phyloP scores from a whole-genome alignment of 2,888 invertebrate species.

The Chymomyza procnemis region DNA sequence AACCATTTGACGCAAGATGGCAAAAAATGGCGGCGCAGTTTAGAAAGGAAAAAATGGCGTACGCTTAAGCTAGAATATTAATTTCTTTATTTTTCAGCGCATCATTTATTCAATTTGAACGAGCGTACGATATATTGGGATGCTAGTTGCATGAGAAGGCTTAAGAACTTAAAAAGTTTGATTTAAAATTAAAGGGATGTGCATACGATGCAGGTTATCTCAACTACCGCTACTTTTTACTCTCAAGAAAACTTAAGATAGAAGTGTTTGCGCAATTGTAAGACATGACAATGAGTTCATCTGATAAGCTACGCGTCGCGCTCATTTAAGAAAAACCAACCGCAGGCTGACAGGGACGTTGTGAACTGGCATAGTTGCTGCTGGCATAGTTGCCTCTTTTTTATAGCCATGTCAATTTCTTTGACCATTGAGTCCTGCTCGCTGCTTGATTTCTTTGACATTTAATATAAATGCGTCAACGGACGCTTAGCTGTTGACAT shows the following conservation, averaged over 20 bases:
- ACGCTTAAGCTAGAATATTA: no score
- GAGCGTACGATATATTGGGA: no score
- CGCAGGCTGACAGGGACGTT: background rate
- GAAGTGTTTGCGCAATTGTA: background rate
- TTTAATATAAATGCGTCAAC: constrained; percentile 5
- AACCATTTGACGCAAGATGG: background rate
- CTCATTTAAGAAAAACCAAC: constrained; percentile 15
- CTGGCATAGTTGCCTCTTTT: constrained; percentile 4
- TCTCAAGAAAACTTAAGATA: no score
- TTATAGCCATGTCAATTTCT: background rate
- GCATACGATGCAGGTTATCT: no score
- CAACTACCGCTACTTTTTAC: no score
- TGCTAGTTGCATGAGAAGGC: no score
- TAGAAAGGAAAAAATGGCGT: background rate
- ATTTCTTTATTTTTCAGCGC: no score
- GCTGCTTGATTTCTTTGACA: background rate
- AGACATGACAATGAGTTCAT: constrained; percentile 32
- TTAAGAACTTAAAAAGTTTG: no score
- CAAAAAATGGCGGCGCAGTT: background rate
- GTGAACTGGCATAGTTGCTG: background rate
- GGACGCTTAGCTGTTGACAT: constrained; percentile 29
- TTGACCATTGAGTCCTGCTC: constrained; percentile 7
- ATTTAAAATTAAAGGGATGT: no score
- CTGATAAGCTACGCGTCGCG: constrained; percentile 3
- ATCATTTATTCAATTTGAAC: no score